Base-by-base conservation (phyloP, 2,888 invertebrate species). In the Eupelmus urozonus region DNA sequence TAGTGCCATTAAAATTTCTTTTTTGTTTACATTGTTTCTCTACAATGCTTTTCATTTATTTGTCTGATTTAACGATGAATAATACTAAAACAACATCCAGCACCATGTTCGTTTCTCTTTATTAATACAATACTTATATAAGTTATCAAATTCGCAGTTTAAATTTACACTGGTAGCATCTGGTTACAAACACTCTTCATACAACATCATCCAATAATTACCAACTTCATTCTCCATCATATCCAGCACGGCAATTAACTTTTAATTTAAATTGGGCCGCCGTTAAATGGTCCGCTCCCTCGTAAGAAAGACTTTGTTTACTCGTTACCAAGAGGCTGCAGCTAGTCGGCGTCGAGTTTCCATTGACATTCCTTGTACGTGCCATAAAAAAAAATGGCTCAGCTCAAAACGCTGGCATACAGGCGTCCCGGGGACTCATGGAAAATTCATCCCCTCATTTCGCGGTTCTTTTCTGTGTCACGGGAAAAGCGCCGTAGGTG, bases 371-470 rank as follows among this genome's bases (percentile, higher is more conserved):
- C 34, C 9, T 34, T 34, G 9, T 34, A 34, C 34, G 34, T 3
- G 9, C 9, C 34, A 34, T 34, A 9, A 34, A 34, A 34, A 34
- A 34, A 34, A 34, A 34, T 34, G 34, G 34, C 34, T 20, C 5
- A 20, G n/a, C 60, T 40, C 20, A 9, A 2, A 18, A 2, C 11
- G 20, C 23, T 40, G 20, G 13, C 13, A 20, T n/a, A n/a, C 60
- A 34, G 18, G 27, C 59, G 29, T 51, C 3, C 7, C n/a, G 49
- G 40, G 20, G 20, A 70, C 81, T 84, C 85, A 86, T 86, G 80
- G 82, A 86, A 85, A 82, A 86, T 86, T 85, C 85, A 86, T 83
- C 82, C 78, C 81, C 81, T 84, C 84, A 85, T 86, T 85, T 86
- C 82, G 81, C 79, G 78, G 29, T 66, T 81, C 81, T 82, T 55